Evolutionary conservation across 2,797 vertebrate species (phyloP), one percentile per base, ranked within the genome.

Genomic region (Microcaecilia unicolor): DNA sequence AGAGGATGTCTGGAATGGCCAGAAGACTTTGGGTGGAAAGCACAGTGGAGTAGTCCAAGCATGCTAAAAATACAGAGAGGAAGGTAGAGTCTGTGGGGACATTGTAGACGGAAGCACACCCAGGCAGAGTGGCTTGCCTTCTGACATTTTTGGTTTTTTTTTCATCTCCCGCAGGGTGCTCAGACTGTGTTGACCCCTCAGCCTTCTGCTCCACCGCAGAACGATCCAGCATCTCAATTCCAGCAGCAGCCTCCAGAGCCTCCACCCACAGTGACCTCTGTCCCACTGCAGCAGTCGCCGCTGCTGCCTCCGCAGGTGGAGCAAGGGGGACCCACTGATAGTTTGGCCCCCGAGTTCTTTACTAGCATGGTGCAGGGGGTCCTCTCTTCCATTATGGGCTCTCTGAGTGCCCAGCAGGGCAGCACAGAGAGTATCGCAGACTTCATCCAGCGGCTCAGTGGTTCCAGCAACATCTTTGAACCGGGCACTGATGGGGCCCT

Each of bases 371-470:
- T 95, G 9, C 89, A 91, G 8, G 90, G 90, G 0, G 90, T 94
- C 38, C 75, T 95, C 25, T 84, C 83, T 38, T 87, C 87, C 45
- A 87, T 94, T 77, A 81, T 95, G 80, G 90, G 90, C 10, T 92
- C 90, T 2, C 58, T 95, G 42, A 67, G 69, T 4, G 88, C 88
- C 9, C 78, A 82, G 9, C 88, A 91, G 48, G 86, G 84, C 15
- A 88, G 88, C 66, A 89, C 86, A 0, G 91, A 94, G 55, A 95
- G 91, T 59, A 95, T 95, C 1, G 89, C 91, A 2, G 87, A 89
- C 51, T 95, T 94, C 56, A 91, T 95, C 73, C 90, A 93, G 37
- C 78, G 92, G 37, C 83, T 95, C 28, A 93, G 90, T 3, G 87
- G 91, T 35, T 83, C 88, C 14, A 89, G 74, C 71, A 92, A 91